Base-by-base conservation (phyloP, 2,888 invertebrate genomes). In the Nebria brevicollis region DNA sequence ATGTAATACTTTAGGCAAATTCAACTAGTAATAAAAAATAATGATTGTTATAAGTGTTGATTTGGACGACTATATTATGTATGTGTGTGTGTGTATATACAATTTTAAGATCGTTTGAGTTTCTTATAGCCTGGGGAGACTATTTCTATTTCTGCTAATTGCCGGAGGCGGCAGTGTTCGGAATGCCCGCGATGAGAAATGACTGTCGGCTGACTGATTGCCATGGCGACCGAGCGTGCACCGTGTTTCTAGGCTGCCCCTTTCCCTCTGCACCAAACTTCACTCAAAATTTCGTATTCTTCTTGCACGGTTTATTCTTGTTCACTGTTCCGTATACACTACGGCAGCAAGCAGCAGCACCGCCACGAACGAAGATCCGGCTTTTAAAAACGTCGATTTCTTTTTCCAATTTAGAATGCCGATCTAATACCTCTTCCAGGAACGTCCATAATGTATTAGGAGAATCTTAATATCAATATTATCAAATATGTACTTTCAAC, bases 81-180 rank as follows among this genome's bases (percentile, higher is more conserved):
- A 77, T 77, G 72, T 72, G 66, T 77, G 66, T 77, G 64, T 79
- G 41, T 15, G 54, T 43, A 8, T 74, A 65, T 54, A 54, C 13
- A 26, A 10, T 11, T 74, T 10, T 1, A 13, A 65, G 15, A 20
- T 66, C 42, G 66, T 41, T 84, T 83, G 82, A 82, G 83, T 77
- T 79, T 82, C 82, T 77, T 70, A 34, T 34, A 34, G 34, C 34
- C 20, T 75, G 66, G 26, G 42, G 34, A 79, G 82, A 86, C 87
- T 86, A 86, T 88, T 88, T 89, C 88, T 89, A 89, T 88, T 89
- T 89, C 88, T 87, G 88, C 88, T 89, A 89, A 89, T 89, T 89
- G 88, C 88, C 85, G 88, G 86, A 87, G 88, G 88, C 88, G 87
- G 87, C 86, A 86, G 86, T 86, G 86, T 43, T 86, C 85, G 87